Percentiles rank a stretch among this genome's conserved stretches.
Conservation (phyloP, 2,113 vertebrate species). For the Sphyrna mokarran region DNA sequence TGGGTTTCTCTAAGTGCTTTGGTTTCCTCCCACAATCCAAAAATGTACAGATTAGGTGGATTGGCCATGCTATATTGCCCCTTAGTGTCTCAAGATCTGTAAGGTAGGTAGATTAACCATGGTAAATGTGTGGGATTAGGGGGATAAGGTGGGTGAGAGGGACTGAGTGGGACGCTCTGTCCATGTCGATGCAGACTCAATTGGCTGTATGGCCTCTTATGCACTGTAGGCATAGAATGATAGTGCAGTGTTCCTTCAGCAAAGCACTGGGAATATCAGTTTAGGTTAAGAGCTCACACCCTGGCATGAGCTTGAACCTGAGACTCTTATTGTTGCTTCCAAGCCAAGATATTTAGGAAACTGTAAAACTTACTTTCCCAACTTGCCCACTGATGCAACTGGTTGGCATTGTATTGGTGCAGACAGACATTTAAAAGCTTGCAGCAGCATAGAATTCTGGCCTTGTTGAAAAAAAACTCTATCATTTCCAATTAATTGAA, state of each 20-base stretch:
- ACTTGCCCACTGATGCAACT: not conserved
- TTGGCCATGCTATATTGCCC: too few species aligned
- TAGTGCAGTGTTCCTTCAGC: not conserved
- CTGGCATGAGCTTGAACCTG: not conserved
- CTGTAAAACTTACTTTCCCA: not conserved
- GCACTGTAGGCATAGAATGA: too few species aligned
- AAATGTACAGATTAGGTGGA: too few species aligned
- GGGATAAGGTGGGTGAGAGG: too few species aligned
- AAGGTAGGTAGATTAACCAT: too few species aligned
- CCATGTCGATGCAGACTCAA: too few species aligned
- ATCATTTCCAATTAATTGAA: not conserved
- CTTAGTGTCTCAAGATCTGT: too few species aligned
- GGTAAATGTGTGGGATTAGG: too few species aligned
- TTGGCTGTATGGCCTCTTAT: too few species aligned
- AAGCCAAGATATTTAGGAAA: not conserved
- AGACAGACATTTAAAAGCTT: not conserved
- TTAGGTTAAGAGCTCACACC: not conserved
- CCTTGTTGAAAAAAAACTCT: constrained; percentile 29
- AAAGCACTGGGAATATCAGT: not conserved
- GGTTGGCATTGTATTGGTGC: not conserved
- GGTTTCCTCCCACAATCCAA: too few species aligned
- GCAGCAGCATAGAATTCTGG: not conserved
- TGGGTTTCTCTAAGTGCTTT: too few species aligned
- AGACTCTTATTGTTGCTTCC: not conserved
- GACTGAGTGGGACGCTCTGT: too few species aligned